A percentile compares a stretch with the other conserved stretches of the same genome.
phyloP scores from a whole-genome alignment of 2,797 vertebrate genomes.

The Schizopygopsis malacanthus region DNA sequence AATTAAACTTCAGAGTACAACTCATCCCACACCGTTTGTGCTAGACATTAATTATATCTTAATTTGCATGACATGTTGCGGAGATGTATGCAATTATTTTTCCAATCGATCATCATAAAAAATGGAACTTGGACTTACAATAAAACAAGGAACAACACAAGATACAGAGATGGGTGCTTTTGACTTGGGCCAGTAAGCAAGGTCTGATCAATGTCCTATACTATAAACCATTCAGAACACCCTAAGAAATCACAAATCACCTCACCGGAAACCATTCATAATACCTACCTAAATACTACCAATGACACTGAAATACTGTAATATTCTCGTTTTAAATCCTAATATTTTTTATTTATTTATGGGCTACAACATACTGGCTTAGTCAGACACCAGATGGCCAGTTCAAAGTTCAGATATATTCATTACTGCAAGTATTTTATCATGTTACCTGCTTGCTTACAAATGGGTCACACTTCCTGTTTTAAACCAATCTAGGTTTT shows the following conservation, averaged over 20 bases:
- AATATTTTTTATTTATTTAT: not conserved
- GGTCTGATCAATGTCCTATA: not conserved
- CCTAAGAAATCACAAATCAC: not conserved
- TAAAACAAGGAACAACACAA: not conserved
- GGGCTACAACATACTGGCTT: not conserved
- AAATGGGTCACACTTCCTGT: conserved; percentile 5
- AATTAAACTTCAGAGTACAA: conserved; percentile 11
- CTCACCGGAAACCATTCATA: not conserved
- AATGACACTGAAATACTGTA: not conserved
- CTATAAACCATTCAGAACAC: not conserved
- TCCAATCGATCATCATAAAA: not conserved
- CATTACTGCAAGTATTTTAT: not conserved
- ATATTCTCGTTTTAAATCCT: not conserved
- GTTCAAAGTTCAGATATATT: conserved; percentile 6
- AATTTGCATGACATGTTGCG: not conserved
- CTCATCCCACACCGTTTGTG: not conserved
- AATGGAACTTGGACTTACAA: not conserved
- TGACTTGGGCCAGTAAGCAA: not conserved
- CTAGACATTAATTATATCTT: not conserved
- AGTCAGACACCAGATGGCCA: conserved; percentile 22
- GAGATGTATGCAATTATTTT: not conserved
- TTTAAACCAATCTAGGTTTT: not conserved
- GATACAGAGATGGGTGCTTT: not conserved
- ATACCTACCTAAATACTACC: not conserved
- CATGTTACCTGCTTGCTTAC: not conserved